Percentiles rank a stretch among this genome's conserved stretches.
phyloP scores from a whole-genome alignment of 2,113 vertebrate genomes.

The Aegotheles bennettii region DNA sequence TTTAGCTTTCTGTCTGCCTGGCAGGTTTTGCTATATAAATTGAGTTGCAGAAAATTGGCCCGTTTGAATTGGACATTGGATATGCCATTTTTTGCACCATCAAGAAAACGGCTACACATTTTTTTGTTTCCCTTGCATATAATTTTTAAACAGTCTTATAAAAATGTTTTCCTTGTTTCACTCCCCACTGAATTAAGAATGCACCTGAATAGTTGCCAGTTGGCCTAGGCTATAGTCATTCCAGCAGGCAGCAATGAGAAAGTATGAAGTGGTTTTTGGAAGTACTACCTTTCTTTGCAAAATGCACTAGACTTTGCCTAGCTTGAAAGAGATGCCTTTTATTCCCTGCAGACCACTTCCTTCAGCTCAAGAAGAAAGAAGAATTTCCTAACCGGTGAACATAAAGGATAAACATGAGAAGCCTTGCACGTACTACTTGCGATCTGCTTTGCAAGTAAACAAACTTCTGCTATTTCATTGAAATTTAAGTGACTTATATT shows the following conservation, averaged over 20 bases:
- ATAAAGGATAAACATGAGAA: not conserved
- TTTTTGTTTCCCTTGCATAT: conserved; percentile 70
- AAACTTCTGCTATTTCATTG: not conserved
- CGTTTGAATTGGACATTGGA: conserved; percentile 48
- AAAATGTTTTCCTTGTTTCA: conserved; percentile 73
- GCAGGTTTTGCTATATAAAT: conserved; percentile 59
- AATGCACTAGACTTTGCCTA: not conserved
- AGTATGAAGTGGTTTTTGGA: conserved; percentile 59
- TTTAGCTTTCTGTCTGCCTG: conserved; percentile 67
- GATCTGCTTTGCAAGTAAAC: not conserved
- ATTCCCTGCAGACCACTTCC: conserved; percentile 54
- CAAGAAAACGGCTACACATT: conserved; percentile 63
- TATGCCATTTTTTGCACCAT: conserved; percentile 58
- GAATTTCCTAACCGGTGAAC: conserved; percentile 19
- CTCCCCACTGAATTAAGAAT: conserved; percentile 69
- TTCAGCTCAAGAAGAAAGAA: conserved; percentile 25
- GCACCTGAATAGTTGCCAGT: conserved; percentile 52
- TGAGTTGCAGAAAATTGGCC: conserved; percentile 51
- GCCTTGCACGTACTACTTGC: not conserved
- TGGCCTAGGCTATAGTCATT: conserved; percentile 59
- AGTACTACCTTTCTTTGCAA: conserved; percentile 24
- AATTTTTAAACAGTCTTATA: conserved; percentile 68
- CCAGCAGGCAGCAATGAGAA: conserved; percentile 56
- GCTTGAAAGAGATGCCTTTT: conserved; percentile 51
- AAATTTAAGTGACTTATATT: not conserved